Base-by-base conservation (phyloP, 1,140 invertebrate species). In the Geopemphigus sp. region DNA sequence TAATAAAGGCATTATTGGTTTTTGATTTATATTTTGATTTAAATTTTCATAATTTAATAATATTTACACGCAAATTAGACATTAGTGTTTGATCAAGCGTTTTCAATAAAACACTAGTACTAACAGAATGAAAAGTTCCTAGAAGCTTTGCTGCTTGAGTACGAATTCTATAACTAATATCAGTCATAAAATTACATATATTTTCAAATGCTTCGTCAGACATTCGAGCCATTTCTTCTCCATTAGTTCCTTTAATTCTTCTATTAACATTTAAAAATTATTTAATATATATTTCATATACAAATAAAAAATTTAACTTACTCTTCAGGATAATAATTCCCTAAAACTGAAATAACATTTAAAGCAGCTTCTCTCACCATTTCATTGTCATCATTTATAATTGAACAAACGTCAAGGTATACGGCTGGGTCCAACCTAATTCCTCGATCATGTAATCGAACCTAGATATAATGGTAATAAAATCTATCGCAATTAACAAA, bases 51-150 rank as follows among this genome's bases (percentile, higher is more conserved):
- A 19, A 29, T 53, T 29, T 50, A 50, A 22, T 29, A 19, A 11
- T 29, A 54, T 39, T 82, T 81, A 84, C 91, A 85, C 92, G 94
- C 92, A 95, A 94, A 86, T 95, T 96, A 82, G 91, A 97, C 93
- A 99, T 99, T n/a, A 99, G 88, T 84, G 98, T 98, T 86, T 99
- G 99, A 84, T 99, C 97, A 3, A 99, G 85, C 0, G 98, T 99
- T 87, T 84, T 98, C 83, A 96, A 91, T 50, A 99, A 88, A 85
- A 98, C 98, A 81, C 91, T 89, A 63, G 92, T 90, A 80, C 95
- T 95, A 6, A 99, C 96, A 73, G 89, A 89, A 80, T 91, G 91
- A 88, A 98, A 94, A 47, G 90, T 90, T 14, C 97, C 81, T 54
- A 98, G 86, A 76, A 94, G 86, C 24, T 91, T 90, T 83, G 93